Conservation (phyloP, 1,140 invertebrate species). For the Argopecten irradians region DNA sequence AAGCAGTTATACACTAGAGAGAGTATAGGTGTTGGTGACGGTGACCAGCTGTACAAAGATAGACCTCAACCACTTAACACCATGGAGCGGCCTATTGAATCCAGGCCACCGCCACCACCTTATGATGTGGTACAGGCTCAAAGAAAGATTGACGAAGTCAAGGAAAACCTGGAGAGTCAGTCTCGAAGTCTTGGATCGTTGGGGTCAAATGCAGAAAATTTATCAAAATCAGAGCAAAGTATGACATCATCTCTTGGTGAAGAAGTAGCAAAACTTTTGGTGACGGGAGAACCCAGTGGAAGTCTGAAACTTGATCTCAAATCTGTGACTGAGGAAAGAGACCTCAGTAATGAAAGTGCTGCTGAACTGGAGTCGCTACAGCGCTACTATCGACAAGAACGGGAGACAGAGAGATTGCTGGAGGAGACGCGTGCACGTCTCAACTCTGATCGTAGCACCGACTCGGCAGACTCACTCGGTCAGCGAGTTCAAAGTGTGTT, state of each 20-base stretch:
- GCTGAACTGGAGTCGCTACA: background rate
- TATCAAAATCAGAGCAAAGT: conserved; percentile 32
- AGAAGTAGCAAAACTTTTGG: conserved; percentile 50
- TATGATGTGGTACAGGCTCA: background rate
- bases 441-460: conserved; percentile 40
- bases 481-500: conserved; percentile 44
- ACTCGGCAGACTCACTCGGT: conserved; percentile 48
- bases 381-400: background rate
- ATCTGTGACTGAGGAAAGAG: background rate
- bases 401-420: background rate
- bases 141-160: background rate
- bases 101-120: background rate
- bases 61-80: background rate
- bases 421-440: conserved; percentile 17
- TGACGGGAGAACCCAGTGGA: conserved; percentile 20
- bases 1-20: conserved; percentile 45
- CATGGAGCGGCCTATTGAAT: background rate
- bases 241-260: conserved; percentile 47
- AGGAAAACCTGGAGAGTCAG: background rate
- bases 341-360: background rate
- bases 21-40: conserved; percentile 32
- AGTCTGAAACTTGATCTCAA: conserved; percentile 33
- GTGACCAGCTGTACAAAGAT: background rate
- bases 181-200: background rate
- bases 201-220: conserved; percentile 30